These are phyloP conservation scores for Dynastes grantii DNA, from an alignment of 2,888 invertebrate species.

Conservation along the genomic window DNA sequence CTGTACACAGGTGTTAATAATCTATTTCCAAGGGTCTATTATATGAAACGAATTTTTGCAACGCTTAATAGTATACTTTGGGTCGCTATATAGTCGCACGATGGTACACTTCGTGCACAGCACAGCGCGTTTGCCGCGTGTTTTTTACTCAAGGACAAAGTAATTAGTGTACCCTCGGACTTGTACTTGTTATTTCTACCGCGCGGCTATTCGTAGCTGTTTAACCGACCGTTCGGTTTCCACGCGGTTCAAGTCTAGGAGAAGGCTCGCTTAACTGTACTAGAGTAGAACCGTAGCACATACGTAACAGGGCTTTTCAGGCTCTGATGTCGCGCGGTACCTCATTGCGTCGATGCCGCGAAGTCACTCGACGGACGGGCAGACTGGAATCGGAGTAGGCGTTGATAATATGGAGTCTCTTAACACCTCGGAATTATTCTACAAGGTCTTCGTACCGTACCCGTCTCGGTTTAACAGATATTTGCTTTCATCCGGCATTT, in stretches of 20 bases:
- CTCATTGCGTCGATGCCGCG: slow-evolving; percentile 1
- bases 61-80: too few species aligned
- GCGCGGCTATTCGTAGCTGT: not conserved
- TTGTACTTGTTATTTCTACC: slow-evolving; percentile 33
- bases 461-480: slow-evolving; percentile 29
- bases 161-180: slow-evolving; percentile 50
- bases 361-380: slow-evolving; percentile 3
- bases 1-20: too few species aligned
- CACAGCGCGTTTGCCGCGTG: slow-evolving; percentile 20
- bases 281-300: slow-evolving; percentile 35
- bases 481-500: slow-evolving; percentile 6
- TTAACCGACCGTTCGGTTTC: slow-evolving; percentile 9
- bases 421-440: slow-evolving; percentile 38
- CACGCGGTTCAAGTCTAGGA: slow-evolving; percentile 23
- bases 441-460: slow-evolving; percentile 28
- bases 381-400: slow-evolving; percentile 13
- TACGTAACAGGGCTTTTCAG: slow-evolving; percentile 28
- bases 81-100: too few species aligned
- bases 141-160: slow-evolving; percentile 48
- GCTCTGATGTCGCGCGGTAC: slow-evolving; percentile 7
- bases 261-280: slow-evolving; percentile 43
- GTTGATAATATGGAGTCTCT: slow-evolving; percentile 36
- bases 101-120: not conserved
- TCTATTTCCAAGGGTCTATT: too few species aligned
- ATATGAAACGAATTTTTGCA: too few species aligned